These are phyloP conservation scores for Lytechinus variegatus DNA, from an alignment of 35 echinoderm and acorn worm genomes.

Conservation along the genomic window DNA sequence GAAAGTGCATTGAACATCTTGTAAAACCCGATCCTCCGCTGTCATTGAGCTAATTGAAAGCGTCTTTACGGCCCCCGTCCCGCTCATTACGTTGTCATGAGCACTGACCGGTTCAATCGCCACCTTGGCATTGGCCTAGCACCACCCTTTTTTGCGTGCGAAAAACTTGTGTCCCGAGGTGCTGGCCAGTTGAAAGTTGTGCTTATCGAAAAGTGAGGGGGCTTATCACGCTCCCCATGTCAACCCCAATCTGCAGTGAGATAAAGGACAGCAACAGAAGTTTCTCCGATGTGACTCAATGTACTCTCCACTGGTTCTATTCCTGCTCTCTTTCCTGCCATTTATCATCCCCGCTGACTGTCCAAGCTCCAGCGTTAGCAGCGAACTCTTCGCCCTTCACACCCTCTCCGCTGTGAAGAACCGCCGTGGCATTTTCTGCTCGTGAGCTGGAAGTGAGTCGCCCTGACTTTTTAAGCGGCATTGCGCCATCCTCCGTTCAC, in stretches of 20 bases:
- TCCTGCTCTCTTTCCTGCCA: slow-evolving; percentile 23
- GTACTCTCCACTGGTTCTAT: not conserved
- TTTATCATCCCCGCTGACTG: not conserved
- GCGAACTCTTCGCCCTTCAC: not conserved
- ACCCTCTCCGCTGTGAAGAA: not conserved
- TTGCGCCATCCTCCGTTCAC: slow-evolving; percentile 12
- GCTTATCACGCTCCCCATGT: slow-evolving; percentile 17
- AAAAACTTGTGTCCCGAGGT: not conserved
- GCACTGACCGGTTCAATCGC: not conserved
- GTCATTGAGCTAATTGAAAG: slow-evolving; percentile 12
- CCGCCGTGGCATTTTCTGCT: not conserved
- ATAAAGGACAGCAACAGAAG: not conserved
- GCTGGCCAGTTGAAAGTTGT: slow-evolving; percentile 9
- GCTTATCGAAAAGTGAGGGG: not conserved
- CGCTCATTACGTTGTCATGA: not conserved
- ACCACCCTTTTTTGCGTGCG: not conserved
- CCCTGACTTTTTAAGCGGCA: not conserved
- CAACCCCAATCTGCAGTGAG: not conserved
- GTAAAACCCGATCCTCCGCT: not conserved
- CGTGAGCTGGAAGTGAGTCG: slow-evolving; percentile 13
- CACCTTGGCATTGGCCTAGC: slow-evolving; percentile 6
- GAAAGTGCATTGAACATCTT: not conserved
- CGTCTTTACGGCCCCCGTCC: slow-evolving; percentile 6
- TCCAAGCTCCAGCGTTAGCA: not conserved
- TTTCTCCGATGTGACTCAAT: slow-evolving; percentile 17